Percentiles rank a stretch among this genome's conserved stretches.
phyloP scores from a whole-genome alignment of 2,797 vertebrate species.

The Selene dorsalis region DNA sequence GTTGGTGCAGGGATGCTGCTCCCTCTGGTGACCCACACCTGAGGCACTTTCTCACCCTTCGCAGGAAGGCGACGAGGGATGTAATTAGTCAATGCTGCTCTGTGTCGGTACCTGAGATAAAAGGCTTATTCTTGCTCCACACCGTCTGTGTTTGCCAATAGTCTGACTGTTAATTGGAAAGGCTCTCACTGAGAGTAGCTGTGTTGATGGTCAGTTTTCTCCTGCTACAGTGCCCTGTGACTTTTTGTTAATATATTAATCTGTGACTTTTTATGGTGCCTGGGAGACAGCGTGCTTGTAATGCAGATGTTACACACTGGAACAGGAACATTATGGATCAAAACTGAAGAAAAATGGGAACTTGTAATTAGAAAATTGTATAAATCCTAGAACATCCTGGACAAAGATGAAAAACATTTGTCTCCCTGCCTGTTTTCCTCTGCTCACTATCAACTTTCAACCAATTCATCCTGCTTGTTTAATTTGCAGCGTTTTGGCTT shows the following conservation, averaged over 20 bases:
- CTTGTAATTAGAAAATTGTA: slow-evolving; percentile 15
- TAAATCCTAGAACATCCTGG: slow-evolving; percentile 8
- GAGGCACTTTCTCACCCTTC: slow-evolving; percentile 21
- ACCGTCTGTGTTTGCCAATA: slow-evolving; percentile 35
- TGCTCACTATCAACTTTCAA: slow-evolving; percentile 2
- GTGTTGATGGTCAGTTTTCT: slow-evolving; percentile 13
- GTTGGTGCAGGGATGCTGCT: slow-evolving; percentile 12
- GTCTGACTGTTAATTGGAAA: slow-evolving; percentile 55
- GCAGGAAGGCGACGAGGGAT: slow-evolving; percentile 19
- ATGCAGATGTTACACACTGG: slow-evolving; percentile 13
- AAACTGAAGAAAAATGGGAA: neutral
- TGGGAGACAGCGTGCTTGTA: neutral
- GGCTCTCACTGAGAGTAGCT: neutral
- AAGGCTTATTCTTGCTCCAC: slow-evolving; percentile 38
- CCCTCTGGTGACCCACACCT: slow-evolving; percentile 31
- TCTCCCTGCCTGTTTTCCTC: neutral
- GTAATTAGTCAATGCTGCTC: slow-evolving; percentile 48
- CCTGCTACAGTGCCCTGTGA: neutral
- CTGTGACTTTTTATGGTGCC: slow-evolving; percentile 14
- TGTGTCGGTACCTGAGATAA: slow-evolving; percentile 35
- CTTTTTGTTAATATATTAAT: slow-evolving; percentile 37
- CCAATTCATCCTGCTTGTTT: neutral
- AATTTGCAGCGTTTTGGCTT: neutral
- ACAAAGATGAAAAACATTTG: slow-evolving; percentile 6
- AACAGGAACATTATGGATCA: neutral